Conservation (phyloP, 2,888 invertebrate species). For the Plemyria rubiginata region DNA sequence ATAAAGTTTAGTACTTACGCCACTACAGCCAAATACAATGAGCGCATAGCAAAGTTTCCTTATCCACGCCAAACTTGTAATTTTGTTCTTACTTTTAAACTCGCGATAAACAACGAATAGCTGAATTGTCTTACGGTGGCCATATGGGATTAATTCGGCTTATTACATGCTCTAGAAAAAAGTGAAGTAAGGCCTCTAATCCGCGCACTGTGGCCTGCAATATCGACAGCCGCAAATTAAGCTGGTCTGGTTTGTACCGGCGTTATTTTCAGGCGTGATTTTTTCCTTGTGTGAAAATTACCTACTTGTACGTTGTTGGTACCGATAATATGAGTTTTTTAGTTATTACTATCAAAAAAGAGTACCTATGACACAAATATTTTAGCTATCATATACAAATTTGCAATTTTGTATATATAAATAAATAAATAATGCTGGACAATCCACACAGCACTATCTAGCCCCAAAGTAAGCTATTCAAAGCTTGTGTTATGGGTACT, state of each 20-base stretch:
- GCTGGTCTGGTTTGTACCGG: conserved; percentile 42
- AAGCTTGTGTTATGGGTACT: no score
- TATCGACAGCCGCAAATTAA: conserved; percentile 64
- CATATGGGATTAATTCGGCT: conserved; percentile 42
- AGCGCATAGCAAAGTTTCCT: not conserved
- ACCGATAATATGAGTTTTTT: not conserved
- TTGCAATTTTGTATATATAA: no score
- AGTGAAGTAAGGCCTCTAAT: conserved; percentile 38
- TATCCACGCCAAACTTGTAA: not conserved
- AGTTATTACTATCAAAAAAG: not conserved
- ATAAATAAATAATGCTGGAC: no score
- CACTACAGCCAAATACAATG: no score
- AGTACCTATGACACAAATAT: no score
- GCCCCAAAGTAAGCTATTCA: no score
- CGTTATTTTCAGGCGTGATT: conserved; percentile 37
- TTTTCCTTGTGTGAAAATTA: conserved; percentile 22
- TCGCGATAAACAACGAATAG: conserved; percentile 10
- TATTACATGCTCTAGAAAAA: conserved; percentile 44
- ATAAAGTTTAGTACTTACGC: no score
- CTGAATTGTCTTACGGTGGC: conserved; percentile 31
- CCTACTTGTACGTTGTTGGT: conserved; percentile 11
- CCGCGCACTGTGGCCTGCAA: conserved; percentile 48
- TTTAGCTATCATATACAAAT: no score
- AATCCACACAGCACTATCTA: no score
- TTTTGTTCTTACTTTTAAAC: not conserved